Evolutionary conservation across 2,888 invertebrate genomes (phyloP).

Genomic region (Melinaea menophilus): DNA sequence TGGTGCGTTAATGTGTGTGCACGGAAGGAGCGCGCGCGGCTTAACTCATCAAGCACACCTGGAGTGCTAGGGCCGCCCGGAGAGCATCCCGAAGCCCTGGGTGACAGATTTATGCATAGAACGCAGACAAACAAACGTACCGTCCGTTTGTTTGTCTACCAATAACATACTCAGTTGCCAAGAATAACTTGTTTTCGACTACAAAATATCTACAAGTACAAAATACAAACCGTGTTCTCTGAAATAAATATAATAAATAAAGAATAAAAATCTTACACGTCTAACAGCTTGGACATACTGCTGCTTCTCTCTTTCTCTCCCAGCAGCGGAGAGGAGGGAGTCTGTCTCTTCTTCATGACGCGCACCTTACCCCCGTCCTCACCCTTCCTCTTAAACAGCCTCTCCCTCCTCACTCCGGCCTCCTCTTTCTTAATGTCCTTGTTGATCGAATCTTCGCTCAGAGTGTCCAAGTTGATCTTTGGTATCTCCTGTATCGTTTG

Average conservation of each 20-base stretch:
- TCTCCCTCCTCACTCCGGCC: constrained; percentile 61
- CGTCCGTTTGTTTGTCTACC: no score
- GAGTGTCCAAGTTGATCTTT: constrained; percentile 18
- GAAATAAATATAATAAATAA: background rate
- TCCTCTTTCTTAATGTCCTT: constrained; percentile 67
- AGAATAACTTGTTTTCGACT: no score
- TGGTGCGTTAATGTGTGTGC: constrained; percentile 78
- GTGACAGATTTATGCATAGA: no score
- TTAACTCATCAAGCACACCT: constrained; percentile 82
- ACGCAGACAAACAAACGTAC: no score
- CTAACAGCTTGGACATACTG: constrained; percentile 89
- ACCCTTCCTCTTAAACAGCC: constrained; percentile 68
- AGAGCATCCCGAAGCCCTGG: background rate
- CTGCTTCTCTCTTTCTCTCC: constrained; percentile 89
- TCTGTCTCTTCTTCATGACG: constrained; percentile 57
- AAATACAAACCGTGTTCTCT: no score
- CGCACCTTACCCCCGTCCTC: constrained; percentile 57
- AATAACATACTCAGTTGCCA: no score
- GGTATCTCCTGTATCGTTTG: constrained; percentile 20
- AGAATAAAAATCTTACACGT: constrained; percentile 72
- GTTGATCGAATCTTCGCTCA: constrained; percentile 37
- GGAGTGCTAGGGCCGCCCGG: background rate
- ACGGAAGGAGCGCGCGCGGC: constrained; percentile 92
- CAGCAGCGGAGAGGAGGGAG: constrained; percentile 62
- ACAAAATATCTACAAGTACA: no score